These are phyloP conservation scores for Eurystomus glaucurus DNA, from an alignment of 2,797 vertebrate species.

Conservation along the genomic window DNA sequence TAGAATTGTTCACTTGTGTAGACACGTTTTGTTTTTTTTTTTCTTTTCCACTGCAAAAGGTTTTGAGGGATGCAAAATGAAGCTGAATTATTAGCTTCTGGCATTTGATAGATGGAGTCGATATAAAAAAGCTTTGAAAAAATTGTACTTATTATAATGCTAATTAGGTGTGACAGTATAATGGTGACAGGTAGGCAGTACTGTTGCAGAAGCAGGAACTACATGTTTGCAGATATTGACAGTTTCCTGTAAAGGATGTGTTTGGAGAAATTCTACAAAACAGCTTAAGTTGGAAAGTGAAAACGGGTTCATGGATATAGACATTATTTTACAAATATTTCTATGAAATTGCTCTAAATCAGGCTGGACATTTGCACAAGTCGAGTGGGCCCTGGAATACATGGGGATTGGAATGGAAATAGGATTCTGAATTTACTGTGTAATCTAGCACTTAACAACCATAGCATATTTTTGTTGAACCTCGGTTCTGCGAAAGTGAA, in stretches of 20 bases:
- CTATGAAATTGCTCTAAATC: neutral
- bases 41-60: neutral
- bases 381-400: neutral
- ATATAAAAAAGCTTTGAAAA: neutral
- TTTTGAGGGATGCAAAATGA: neutral
- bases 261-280: neutral
- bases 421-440: neutral
- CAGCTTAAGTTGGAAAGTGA: neutral
- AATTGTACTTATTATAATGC: constrained; percentile 11
- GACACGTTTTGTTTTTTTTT: neutral
- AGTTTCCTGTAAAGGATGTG: neutral
- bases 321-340: neutral
- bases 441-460: neutral
- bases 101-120: constrained; percentile 16
- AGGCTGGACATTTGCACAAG: neutral
- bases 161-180: constrained; percentile 38
- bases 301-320: neutral
- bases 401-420: neutral
- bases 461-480: neutral
- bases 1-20: neutral
- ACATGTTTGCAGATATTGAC: constrained; percentile 45
- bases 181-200: constrained; percentile 39
- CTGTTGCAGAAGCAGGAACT: constrained; percentile 1
- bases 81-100: constrained; percentile 13
- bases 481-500: neutral